Evolutionary conservation across 2,888 invertebrate species (phyloP).

Genomic region (Athalia circularis): DNA sequence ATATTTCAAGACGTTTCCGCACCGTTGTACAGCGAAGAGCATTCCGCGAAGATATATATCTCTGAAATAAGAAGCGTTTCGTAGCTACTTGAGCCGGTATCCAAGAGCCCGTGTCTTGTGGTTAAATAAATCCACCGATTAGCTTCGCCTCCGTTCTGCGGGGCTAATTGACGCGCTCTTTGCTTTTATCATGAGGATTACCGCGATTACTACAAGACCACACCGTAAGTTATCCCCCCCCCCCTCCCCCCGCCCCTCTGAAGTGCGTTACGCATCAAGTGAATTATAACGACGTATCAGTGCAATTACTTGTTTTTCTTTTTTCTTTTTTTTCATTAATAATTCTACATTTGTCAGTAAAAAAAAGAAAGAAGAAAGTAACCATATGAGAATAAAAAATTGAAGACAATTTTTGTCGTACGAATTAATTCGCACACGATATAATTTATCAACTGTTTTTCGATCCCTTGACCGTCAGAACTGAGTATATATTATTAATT

Average conservation of each 20-base stretch:
- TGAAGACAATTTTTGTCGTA: no score
- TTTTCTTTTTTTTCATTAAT: no score
- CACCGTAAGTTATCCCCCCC: background rate
- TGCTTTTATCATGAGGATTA: background rate
- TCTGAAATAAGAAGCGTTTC: constrained; percentile 12
- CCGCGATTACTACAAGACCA: background rate
- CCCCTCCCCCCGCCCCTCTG: background rate
- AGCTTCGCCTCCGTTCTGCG: background rate
- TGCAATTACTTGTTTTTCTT: background rate
- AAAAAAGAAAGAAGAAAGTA: no score
- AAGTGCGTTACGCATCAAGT: background rate
- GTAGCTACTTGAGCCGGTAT: constrained; percentile 3
- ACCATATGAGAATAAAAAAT: no score
- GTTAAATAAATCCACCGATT: constrained; percentile 26
- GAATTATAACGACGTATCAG: no score
- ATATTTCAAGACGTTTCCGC: constrained; percentile 31
- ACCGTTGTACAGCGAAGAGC: background rate
- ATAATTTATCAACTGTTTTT: background rate
- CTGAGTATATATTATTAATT: no score
- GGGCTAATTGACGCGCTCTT: background rate
- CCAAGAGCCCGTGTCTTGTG: background rate
- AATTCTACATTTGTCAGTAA: no score
- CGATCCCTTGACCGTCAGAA: background rate
- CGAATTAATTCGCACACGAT: background rate
- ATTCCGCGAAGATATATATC: constrained; percentile 23